Base-by-base conservation (phyloP, 2,888 invertebrate species). In the Podabrus alpinus region DNA sequence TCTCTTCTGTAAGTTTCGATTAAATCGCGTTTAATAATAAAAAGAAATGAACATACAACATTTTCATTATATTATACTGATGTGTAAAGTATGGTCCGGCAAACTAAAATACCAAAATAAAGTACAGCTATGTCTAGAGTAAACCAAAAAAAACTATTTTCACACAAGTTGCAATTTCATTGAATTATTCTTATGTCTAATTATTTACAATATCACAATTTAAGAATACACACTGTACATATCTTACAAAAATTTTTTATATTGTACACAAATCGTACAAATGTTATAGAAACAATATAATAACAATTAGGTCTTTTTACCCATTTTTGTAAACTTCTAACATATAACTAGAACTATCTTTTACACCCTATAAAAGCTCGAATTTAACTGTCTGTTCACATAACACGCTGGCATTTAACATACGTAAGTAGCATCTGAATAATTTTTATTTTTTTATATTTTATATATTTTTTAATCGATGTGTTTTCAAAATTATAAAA, bases 191-290 rank as follows among this genome's bases (percentile, higher is more conserved):
- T 80, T 79, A 74, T 68, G 81, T 82, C 80, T 84, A 84, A 83
- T 81, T 86, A 86, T 86, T 83, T 86, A 86, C 86, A 86, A 83
- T 86, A 86, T 87, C 86, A 87, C 86, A 86, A 86, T 85, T 84
- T 81, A 85, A 84, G 83, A 81, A 79, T 83, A 82, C 79, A 79
- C 79, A 83, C 84, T 83, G 77, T 84, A 84, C 83, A 83, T 85
- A 85, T 85, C 81, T 85, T 85, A 85, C 85, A 85, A 82, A 68
- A 64, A 82, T 83, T 80, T 80, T 80, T 78, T 67, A 78, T 71
- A 72, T 62, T 76, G 75, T 64, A 72, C 67, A 71, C 61, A 74
- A 70, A 71, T 69, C 17, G 72, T 77, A 74, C 64, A 76, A 73
- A 78, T 61, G 59, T 71, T 74, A 78, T 71, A 74, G 74, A 76